These are phyloP conservation scores for Cabera pusaria DNA, from an alignment of 2,888 invertebrate species.

Conservation along the genomic window DNA sequence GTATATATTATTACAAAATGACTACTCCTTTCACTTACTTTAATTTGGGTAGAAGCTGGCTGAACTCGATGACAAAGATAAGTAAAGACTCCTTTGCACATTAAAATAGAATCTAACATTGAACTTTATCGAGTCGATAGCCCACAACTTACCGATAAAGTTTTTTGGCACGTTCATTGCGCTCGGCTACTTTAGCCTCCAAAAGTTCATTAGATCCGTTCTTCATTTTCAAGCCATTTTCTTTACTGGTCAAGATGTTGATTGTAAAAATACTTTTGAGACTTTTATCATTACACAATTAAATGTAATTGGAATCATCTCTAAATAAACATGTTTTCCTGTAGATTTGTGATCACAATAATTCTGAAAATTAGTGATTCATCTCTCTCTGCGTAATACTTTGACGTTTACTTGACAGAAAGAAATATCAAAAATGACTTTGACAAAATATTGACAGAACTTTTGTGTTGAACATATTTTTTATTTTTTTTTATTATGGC, in stretches of 20 bases:
- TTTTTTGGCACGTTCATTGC: constrained; percentile 76
- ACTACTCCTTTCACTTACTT: no score
- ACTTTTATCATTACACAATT: constrained; percentile 40
- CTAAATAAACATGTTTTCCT: constrained; percentile 31
- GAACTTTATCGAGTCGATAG: no score
- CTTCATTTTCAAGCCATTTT: constrained; percentile 82
- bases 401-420: no score
- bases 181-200: constrained; percentile 72
- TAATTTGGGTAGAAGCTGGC: no score
- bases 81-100: no score
- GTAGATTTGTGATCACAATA: constrained; percentile 7
- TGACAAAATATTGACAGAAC: no score
- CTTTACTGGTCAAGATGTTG: constrained; percentile 66
- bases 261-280: constrained; percentile 47
- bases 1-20: no score
- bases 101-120: no score
- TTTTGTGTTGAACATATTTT: no score
- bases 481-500: no score
- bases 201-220: constrained; percentile 69
- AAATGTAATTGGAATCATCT: constrained; percentile 47
- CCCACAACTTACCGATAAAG: constrained; percentile 66
- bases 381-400: constrained; percentile 12
- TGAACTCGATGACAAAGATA: no score
- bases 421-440: not conserved
- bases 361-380: constrained; percentile 3